Evolutionary conservation across 2,888 invertebrate species (phyloP).

Genomic region (Fissipunctia ypsillon): DNA sequence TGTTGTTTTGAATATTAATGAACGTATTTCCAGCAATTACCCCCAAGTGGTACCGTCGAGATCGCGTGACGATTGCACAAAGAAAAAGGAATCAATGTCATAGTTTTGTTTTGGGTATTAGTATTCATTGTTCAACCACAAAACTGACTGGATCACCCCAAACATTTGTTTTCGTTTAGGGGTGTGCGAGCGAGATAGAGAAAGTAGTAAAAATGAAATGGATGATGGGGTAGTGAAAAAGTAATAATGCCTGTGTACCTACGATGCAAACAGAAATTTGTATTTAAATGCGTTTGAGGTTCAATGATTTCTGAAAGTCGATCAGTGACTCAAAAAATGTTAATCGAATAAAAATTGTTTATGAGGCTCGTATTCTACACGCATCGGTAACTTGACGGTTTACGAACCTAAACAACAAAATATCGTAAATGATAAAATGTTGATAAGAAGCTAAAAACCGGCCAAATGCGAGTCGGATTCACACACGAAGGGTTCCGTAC

Average conservation of each 20-base stretch:
- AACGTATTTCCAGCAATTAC: slow-evolving; percentile 82
- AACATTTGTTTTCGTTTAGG: slow-evolving; percentile 60
- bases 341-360: slow-evolving; percentile 9
- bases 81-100: slow-evolving; percentile 77
- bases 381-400: neutral
- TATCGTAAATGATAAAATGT: neutral
- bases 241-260: slow-evolving; percentile 48
- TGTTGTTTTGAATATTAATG: slow-evolving; percentile 85
- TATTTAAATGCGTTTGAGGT: slow-evolving; percentile 31
- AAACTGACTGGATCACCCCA: slow-evolving; percentile 64
- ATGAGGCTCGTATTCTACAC: slow-evolving; percentile 1
- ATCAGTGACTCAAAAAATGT: slow-evolving; percentile 15
- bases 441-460: slow-evolving; percentile 2
- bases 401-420: neutral
- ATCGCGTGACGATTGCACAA: slow-evolving; percentile 81
- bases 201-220: slow-evolving; percentile 59
- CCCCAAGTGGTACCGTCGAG: slow-evolving; percentile 82
- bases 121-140: slow-evolving; percentile 69
- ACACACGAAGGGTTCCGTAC: too few species aligned
- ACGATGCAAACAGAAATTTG: slow-evolving; percentile 49
- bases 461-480: too few species aligned
- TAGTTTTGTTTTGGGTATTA: slow-evolving; percentile 68
- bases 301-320: slow-evolving; percentile 35
- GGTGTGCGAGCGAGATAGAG: slow-evolving; percentile 49
- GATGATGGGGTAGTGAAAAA: slow-evolving; percentile 61